phyloP scores from a whole-genome alignment of 2,888 invertebrate species.

The Myopa testacea region DNA sequence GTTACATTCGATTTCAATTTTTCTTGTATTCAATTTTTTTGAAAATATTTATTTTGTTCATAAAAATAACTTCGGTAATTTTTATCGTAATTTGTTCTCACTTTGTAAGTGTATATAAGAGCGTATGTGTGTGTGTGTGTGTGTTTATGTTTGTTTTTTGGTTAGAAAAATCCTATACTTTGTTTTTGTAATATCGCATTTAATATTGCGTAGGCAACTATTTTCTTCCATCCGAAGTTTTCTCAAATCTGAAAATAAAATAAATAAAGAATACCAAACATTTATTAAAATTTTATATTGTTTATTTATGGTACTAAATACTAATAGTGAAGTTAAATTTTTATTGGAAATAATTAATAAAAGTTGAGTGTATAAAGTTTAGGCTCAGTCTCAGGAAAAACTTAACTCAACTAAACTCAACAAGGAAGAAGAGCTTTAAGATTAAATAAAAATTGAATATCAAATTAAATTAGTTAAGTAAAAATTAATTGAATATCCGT shows the following conservation, averaged over 20 bases:
- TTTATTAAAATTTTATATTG: conserved; percentile 35
- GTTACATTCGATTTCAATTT: too few species aligned
- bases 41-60: too few species aligned
- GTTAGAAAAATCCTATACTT: conserved; percentile 7
- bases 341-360: too few species aligned
- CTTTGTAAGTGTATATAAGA: conserved; percentile 22
- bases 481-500: too few species aligned
- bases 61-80: neutral
- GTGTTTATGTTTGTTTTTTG: neutral
- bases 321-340: too few species aligned
- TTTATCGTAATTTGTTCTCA: neutral
- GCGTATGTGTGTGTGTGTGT: neutral
- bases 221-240: conserved; percentile 55
- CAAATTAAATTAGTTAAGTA: too few species aligned
- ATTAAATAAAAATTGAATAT: too few species aligned
- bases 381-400: neutral
- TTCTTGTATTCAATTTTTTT: too few species aligned
- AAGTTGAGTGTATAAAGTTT: too few species aligned
- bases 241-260: conserved; percentile 60
- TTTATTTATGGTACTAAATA: too few species aligned
- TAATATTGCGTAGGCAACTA: conserved; percentile 58
- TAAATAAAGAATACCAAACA: conserved; percentile 41
- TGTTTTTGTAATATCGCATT: conserved; percentile 50
- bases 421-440: too few species aligned
- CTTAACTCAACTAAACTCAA: too few species aligned